Evolutionary conservation across 1,140 invertebrate genomes (phyloP).

Genomic region (Melitaea cinxia): DNA sequence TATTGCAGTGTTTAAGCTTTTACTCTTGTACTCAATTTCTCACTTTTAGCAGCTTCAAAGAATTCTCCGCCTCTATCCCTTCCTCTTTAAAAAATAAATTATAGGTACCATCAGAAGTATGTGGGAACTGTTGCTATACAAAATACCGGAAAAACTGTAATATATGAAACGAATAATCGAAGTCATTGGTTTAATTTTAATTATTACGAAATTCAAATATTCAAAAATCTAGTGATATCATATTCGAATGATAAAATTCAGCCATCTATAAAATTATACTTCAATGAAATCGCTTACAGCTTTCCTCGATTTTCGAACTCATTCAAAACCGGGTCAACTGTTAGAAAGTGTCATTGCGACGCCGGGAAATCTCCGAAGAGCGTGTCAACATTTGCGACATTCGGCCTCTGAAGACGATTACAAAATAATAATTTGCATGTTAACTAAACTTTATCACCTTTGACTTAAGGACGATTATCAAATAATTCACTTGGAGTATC

Average conservation of each 20-base stretch:
- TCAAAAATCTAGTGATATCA: no score
- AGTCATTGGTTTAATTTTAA: no score
- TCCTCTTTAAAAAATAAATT: no score
- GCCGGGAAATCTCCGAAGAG: slow-evolving; percentile 50
- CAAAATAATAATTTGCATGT: slow-evolving; percentile 21
- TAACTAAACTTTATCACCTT: slow-evolving; percentile 21
- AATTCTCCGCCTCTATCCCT: no score
- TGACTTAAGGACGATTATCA: slow-evolving; percentile 34
- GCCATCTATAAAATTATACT: neutral
- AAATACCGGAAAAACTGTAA: no score
- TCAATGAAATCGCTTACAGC: neutral
- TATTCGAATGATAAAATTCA: neutral
- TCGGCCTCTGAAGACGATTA: slow-evolving; percentile 23
- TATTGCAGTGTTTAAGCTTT: no score
- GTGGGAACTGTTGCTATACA: no score
- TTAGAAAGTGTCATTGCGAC: slow-evolving; percentile 57
- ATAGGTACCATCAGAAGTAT: no score
- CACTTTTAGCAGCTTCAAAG: no score
- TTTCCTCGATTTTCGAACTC: slow-evolving; percentile 26
- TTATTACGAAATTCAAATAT: no score
- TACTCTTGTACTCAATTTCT: no score
- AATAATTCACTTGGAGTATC: slow-evolving; percentile 15
- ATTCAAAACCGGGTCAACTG: slow-evolving; percentile 47
- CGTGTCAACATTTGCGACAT: slow-evolving; percentile 49
- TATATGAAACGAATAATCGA: no score